Evolutionary conservation across 2,888 invertebrate genomes (phyloP).

Genomic region (Calameuta filiformis): DNA sequence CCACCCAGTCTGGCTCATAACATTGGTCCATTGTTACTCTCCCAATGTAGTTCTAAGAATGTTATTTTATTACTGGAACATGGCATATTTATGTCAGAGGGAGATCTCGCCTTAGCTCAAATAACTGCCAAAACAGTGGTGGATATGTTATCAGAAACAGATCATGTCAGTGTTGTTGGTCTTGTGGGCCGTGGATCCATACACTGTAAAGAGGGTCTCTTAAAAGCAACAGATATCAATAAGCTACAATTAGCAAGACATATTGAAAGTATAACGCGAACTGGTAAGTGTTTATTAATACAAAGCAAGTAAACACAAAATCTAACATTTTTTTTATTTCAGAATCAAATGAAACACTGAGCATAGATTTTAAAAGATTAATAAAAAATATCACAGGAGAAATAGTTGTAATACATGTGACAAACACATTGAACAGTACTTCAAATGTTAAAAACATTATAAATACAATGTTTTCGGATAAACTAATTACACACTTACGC

Average conservation of each 20-base stretch:
- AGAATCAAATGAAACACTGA: constrained; percentile 49
- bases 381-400: constrained; percentile 46
- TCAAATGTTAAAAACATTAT: constrained; percentile 45
- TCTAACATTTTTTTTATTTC: constrained; percentile 14
- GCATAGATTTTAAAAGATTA: constrained; percentile 47
- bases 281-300: constrained; percentile 34
- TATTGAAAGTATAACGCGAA: constrained; percentile 50
- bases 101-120: constrained; percentile 56
- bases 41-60: constrained; percentile 58
- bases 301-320: background rate
- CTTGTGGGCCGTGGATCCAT: constrained; percentile 46
- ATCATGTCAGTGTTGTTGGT: constrained; percentile 56
- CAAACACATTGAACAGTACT: constrained; percentile 47
- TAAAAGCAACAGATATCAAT: constrained; percentile 59
- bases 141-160: constrained; percentile 59
- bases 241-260: constrained; percentile 56
- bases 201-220: constrained; percentile 50
- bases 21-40: constrained; percentile 56
- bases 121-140: constrained; percentile 59
- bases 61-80: constrained; percentile 59
- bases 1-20: constrained; percentile 58
- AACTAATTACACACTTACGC: constrained; percentile 44
- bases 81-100: constrained; percentile 57
- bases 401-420: constrained; percentile 56
- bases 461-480: constrained; percentile 39